Conservation (phyloP, 2,797 vertebrate genomes). For the Malurus splendens region DNA sequence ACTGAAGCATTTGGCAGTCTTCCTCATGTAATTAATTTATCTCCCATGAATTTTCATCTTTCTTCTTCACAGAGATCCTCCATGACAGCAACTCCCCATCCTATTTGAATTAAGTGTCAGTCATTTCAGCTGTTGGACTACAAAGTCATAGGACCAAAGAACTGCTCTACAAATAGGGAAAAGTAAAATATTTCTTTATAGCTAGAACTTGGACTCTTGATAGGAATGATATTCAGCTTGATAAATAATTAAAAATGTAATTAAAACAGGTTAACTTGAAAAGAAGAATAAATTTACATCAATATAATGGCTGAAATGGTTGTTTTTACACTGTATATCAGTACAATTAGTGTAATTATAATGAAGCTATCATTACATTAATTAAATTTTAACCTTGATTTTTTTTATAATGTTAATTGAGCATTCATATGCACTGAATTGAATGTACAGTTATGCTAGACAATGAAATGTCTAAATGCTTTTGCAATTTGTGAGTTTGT, state of each 20-base stretch:
- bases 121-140: neutral
- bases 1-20: neutral
- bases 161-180: neutral
- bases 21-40: neutral
- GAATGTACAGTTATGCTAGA: constrained; percentile 26
- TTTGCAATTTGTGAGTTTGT: constrained; percentile 32
- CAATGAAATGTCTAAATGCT: constrained; percentile 49
- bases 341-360: constrained; percentile 66
- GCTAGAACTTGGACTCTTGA: neutral
- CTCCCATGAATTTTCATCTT: neutral
- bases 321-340: constrained; percentile 50
- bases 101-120: neutral
- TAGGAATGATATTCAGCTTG: constrained; percentile 36
- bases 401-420: constrained; percentile 55
- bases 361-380: constrained; percentile 49
- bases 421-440: constrained; percentile 46
- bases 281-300: constrained; percentile 58
- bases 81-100: neutral
- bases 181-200: neutral
- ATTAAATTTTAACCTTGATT: constrained; percentile 67
- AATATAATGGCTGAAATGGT: constrained; percentile 29
- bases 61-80: neutral
- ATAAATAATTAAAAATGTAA: constrained; percentile 61
- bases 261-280: constrained; percentile 57
- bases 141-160: neutral